Evolutionary conservation across 1,140 invertebrate genomes (phyloP), one percentile per base, ranked within the genome.

Genomic region (Sarcophaga bullata): DNA sequence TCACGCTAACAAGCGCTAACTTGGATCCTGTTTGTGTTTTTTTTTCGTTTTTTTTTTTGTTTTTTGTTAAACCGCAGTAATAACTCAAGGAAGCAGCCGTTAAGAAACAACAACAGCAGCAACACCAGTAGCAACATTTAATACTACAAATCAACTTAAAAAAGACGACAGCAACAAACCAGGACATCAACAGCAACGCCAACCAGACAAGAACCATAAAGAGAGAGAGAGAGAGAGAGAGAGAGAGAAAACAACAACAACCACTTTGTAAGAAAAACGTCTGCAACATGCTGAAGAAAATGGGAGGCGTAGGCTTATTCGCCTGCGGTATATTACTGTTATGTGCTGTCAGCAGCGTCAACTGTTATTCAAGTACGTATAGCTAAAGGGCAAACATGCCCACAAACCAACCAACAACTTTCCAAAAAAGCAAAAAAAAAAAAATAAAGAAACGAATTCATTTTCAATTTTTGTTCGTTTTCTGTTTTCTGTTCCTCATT

Each of bases 291-390:
- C 80, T 81, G 75, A 49, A 58, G 75, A 84, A 81, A 78, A 82
- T 84, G 75, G 81, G 83, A 58, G 81, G 58, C 50, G 75, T 81
- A 80, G 81, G 83, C 58, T 17, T 82, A n/a, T 50, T 68, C 80
- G 75, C 76, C 68, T 72, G 83, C 75, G 62, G 48, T 19, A 54
- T 84, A 54, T 80, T 87, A 83, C 84, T 86, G 81, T 49, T 87
- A 25, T 84, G 84, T 82, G 52, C 58, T 72, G 76, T 58, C 82
- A 84, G n/a, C 81, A 82, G 62, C 49, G 88, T 86, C 84, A 86
- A 87, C 37, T 88, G 86, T 46, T 89, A 89, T 72, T 89, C 88
- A 82, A 89, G 88, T 89, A 88, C 84, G 88, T 89, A 82, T 52
- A 78, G 19, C 72, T 49, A 50, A 73, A 49, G 15, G 17, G 47